Percentiles rank a stretch among this genome's conserved stretches.
phyloP scores from a whole-genome alignment of 2,888 invertebrate species.

The Xestobium rufovillosum region DNA sequence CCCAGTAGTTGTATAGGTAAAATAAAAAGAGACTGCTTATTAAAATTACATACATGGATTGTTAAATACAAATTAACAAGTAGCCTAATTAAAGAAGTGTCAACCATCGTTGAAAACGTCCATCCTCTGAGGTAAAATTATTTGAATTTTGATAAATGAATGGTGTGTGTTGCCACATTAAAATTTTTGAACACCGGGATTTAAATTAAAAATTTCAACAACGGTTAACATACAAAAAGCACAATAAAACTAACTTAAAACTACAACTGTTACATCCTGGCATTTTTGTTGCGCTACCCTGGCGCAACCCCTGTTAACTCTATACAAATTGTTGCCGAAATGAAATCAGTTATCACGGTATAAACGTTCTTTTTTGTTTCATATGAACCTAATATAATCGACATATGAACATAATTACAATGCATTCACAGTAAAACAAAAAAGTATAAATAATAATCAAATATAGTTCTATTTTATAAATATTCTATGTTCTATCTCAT shows the following conservation, averaged over 20 bases:
- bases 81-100: slow-evolving; percentile 30
- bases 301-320: neutral
- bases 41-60: slow-evolving; percentile 32
- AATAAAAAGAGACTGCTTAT: too few species aligned
- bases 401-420: slow-evolving; percentile 19
- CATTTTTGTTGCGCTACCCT: slow-evolving; percentile 32
- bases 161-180: too few species aligned
- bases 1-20: too few species aligned
- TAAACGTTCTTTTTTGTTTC: slow-evolving; percentile 21
- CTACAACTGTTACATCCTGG: slow-evolving; percentile 37
- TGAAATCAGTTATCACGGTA: slow-evolving; percentile 22
- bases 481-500: slow-evolving; percentile 42
- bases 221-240: slow-evolving; percentile 35
- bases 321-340: slow-evolving; percentile 9
- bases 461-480: slow-evolving; percentile 43
- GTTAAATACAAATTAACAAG: slow-evolving; percentile 32
- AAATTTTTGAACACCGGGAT: slow-evolving; percentile 18
- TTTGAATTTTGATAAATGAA: too few species aligned
- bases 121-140: too few species aligned
- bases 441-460: slow-evolving; percentile 36
- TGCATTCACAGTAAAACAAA: slow-evolving; percentile 24
- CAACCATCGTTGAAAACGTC: slow-evolving; percentile 39
- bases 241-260: slow-evolving; percentile 38
- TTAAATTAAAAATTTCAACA: slow-evolving; percentile 28
- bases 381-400: slow-evolving; percentile 20